phyloP scores from a whole-genome alignment of 2,888 invertebrate genomes.

The Tetanocera ferruginea region DNA sequence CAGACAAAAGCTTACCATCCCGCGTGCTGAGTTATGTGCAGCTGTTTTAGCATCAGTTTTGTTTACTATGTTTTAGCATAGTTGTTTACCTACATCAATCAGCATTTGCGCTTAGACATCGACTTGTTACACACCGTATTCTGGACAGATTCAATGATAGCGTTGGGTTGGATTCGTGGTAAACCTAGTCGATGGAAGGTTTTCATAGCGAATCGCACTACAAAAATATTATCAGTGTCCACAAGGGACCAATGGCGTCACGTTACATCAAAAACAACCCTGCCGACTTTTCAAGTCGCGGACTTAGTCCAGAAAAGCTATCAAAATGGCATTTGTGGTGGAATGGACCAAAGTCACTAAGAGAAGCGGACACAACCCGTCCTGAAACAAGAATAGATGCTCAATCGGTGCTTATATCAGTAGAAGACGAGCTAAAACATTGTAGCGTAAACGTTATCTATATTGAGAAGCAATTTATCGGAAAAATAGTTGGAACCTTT shows the following conservation, averaged over 20 bases:
- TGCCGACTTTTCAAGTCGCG: constrained; percentile 24
- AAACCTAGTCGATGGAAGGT: constrained; percentile 26
- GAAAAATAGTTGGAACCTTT: background rate
- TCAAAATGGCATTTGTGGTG: constrained; percentile 13
- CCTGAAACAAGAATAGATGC: background rate
- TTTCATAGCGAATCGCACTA: constrained; percentile 28
- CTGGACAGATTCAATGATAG: constrained; percentile 34
- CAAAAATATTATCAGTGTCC: constrained; percentile 13
- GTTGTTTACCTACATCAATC: constrained; percentile 4
- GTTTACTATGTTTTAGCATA: too few relatives aligned
- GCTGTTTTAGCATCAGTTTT: constrained; percentile 13
- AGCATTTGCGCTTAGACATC: background rate
- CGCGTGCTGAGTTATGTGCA: constrained; percentile 33
- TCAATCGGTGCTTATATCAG: background rate
- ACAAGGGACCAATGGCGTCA: constrained; percentile 3
- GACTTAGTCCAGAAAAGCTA: constrained; percentile 12
- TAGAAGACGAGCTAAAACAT: background rate
- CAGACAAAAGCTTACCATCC: too few relatives aligned
- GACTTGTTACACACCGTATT: constrained; percentile 1
- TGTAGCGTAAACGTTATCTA: background rate
- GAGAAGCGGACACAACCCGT: background rate
- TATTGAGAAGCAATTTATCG: background rate
- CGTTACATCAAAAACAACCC: constrained; percentile 19
- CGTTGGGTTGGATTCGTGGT: constrained; percentile 28
- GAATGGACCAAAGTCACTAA: constrained; percentile 7